phyloP scores from a whole-genome alignment of 2,888 invertebrate species.

The Vannuccia rotundouncinata region DNA sequence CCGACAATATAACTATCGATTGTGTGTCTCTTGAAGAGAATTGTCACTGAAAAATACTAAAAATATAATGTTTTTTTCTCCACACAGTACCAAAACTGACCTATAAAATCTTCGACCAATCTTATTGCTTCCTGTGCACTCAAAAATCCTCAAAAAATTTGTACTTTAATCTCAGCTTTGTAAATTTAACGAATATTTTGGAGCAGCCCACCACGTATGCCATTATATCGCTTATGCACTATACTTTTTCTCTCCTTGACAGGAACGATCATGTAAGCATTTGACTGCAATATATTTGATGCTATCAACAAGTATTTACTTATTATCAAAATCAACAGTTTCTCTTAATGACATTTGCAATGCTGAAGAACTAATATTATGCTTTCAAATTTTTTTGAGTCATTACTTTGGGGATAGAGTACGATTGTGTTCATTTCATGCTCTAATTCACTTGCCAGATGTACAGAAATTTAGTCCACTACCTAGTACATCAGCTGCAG shows the following conservation, averaged over 20 bases:
- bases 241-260: neutral
- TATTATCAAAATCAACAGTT: neutral
- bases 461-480: neutral
- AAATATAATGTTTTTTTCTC: no score
- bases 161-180: no score
- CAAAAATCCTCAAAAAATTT: no score
- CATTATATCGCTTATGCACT: neutral
- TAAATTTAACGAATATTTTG: no score
- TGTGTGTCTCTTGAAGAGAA: no score
- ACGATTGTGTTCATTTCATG: neutral
- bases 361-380: neutral
- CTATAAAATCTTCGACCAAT: no score
- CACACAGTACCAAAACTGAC: no score
- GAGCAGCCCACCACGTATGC: neutral
- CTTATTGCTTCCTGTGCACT: no score
- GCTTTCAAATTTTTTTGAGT: neutral
- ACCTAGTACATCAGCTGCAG: neutral
- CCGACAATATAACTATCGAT: no score
- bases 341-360: neutral
- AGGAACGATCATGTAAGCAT: neutral
- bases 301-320: neutral
- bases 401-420: neutral
- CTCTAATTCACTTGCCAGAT: neutral
- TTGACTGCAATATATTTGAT: neutral
- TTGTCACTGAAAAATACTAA: no score